Evolutionary conservation across 2,113 vertebrate genomes (phyloP).

Genomic region (Natator depressus): DNA sequence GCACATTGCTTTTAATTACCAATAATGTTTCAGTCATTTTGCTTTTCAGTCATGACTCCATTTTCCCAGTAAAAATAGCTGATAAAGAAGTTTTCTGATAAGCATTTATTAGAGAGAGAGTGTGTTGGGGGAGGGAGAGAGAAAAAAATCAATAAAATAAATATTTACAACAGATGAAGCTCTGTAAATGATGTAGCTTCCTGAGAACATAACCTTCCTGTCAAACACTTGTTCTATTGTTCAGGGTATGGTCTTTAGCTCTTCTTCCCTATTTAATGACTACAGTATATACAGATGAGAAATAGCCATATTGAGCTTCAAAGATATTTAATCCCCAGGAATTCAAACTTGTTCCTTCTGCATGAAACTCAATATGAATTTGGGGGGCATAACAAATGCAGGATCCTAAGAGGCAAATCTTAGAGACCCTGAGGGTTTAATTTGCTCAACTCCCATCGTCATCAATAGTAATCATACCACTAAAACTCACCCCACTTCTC

Average conservation of each 20-base stretch:
- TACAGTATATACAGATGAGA: background rate
- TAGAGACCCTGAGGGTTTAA: background rate
- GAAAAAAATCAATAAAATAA: constrained; percentile 69
- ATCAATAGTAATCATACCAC: background rate
- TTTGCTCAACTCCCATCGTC: background rate
- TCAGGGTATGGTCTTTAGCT: constrained; percentile 25
- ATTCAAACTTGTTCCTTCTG: background rate
- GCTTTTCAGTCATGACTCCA: constrained; percentile 13
- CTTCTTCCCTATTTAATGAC: background rate
- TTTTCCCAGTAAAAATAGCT: constrained; percentile 1
- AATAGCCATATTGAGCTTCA: background rate
- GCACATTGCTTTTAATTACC: constrained; percentile 18
- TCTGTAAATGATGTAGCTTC: constrained; percentile 61
- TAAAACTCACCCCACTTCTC: background rate
- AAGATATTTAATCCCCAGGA: background rate
- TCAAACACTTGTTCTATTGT: constrained; percentile 44
- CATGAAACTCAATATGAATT: background rate
- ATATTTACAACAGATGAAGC: constrained; percentile 70
- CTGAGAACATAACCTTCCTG: constrained; percentile 42
- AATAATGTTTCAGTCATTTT: background rate
- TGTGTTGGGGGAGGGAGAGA: background rate
- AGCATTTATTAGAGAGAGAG: constrained; percentile 16
- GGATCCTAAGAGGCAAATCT: background rate
- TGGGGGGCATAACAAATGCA: background rate
- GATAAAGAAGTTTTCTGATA: constrained; percentile 16